Conservation (phyloP, 2,888 invertebrate genomes). For the Drosophila setosimentum region DNA sequence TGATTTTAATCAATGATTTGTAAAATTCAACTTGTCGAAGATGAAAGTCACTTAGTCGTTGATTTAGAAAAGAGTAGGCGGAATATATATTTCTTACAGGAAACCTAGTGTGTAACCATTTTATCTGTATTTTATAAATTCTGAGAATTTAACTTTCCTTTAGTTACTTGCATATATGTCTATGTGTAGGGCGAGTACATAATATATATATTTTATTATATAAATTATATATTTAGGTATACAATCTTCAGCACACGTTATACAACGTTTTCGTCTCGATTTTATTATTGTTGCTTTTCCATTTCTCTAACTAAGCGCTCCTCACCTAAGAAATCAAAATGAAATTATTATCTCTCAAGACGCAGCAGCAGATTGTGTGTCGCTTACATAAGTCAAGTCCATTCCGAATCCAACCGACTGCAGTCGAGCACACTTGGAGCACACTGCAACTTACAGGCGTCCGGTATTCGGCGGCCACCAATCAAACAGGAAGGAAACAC, state of each 20-base stretch:
- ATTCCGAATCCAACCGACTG: slow-evolving; percentile 17
- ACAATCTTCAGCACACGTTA: slow-evolving; percentile 7
- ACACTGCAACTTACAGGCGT: slow-evolving; percentile 14
- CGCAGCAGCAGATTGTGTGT: slow-evolving; percentile 35
- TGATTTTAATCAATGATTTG: slow-evolving; percentile 24
- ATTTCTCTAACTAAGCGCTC: slow-evolving; percentile 21
- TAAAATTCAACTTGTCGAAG: slow-evolving; percentile 1
- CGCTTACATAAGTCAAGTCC: slow-evolving; percentile 40
- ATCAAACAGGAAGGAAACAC: slow-evolving; percentile 50
- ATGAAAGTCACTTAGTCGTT: slow-evolving; percentile 1
- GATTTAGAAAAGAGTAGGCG: neutral
- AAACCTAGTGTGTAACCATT: neutral
- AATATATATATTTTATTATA: neutral
- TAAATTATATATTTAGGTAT: slow-evolving; percentile 8
- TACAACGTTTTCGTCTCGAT: slow-evolving; percentile 1
- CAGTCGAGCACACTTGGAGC: slow-evolving; percentile 23
- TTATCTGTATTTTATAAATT: neutral
- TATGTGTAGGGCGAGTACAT: neutral
- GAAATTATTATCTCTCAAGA: slow-evolving; percentile 44
- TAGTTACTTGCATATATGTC: neutral
- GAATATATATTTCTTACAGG: neutral
- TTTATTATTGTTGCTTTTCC: slow-evolving; percentile 26
- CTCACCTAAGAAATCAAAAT: slow-evolving; percentile 40
- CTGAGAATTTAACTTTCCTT: neutral
- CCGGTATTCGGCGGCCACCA: slow-evolving; percentile 14